Conservation (phyloP, 2,797 vertebrate species). For the Protonibea diacanthus region DNA sequence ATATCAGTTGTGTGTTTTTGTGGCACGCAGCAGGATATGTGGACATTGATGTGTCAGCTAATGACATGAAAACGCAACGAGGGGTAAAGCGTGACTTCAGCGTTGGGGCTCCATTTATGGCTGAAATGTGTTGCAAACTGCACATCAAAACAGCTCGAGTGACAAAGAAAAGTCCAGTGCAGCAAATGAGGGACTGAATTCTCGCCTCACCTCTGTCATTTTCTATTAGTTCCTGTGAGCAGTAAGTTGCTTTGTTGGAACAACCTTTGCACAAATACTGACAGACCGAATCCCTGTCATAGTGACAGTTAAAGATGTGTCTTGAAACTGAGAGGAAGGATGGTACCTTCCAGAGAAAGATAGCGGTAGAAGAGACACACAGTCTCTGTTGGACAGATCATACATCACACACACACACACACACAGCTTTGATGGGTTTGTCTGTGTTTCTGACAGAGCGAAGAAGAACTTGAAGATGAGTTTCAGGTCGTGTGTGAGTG, state of each 20-base stretch:
- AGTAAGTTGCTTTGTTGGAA: not conserved
- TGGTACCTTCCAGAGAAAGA: slow-evolving; percentile 43
- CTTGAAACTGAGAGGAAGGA: slow-evolving; percentile 17
- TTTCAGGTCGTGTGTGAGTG: slow-evolving; percentile 20
- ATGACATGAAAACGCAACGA: slow-evolving; percentile 6
- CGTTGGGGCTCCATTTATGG: not conserved
- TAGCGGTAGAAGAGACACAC: slow-evolving; percentile 28
- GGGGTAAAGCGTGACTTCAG: not conserved
- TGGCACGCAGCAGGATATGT: not conserved
- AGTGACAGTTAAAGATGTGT: slow-evolving; percentile 16
- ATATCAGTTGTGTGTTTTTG: not conserved
- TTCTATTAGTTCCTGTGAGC: not conserved
- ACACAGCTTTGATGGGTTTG: slow-evolving; percentile 35
- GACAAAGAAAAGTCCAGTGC: not conserved
- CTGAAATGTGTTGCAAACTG: slow-evolving; percentile 1
- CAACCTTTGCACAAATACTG: not conserved
- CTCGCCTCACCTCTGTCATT: fast-evolving
- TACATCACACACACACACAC: slow-evolving; percentile 26
- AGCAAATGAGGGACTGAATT: not conserved
- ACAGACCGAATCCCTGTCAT: slow-evolving; percentile 2
- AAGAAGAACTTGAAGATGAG: slow-evolving; percentile 30
- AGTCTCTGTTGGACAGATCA: slow-evolving; percentile 46
- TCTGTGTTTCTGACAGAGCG: slow-evolving; percentile 49
- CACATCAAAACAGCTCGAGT: not conserved
- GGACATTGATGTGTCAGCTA: not conserved